Conservation (phyloP, 2,888 invertebrate genomes). For the Meiosimyza decipiens region DNA sequence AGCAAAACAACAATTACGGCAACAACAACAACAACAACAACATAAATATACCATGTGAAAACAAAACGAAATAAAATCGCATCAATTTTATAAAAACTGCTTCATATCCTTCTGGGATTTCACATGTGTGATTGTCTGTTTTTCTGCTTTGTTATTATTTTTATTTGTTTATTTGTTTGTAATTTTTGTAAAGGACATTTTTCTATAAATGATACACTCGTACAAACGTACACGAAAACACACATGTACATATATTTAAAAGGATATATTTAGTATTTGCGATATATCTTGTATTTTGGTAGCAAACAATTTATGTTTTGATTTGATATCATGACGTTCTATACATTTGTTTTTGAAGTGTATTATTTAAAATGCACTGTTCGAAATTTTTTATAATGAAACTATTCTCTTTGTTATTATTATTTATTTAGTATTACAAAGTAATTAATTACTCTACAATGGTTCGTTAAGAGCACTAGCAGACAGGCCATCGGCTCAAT, state of each 20-base stretch:
- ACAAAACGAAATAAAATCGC: too few species aligned
- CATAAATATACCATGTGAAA: too few species aligned
- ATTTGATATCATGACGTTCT: neutral
- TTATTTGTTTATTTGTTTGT: conserved; percentile 13
- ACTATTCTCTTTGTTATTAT: too few species aligned
- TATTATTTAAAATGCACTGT: too few species aligned
- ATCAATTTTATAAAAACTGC: conserved; percentile 7
- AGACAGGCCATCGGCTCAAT: too few species aligned
- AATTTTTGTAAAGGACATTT: conserved; percentile 15
- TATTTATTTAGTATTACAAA: too few species aligned
- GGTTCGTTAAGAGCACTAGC: too few species aligned
- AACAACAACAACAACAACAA: too few species aligned
- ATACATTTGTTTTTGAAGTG: too few species aligned
- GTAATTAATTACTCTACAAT: too few species aligned
- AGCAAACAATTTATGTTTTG: conserved; percentile 25
- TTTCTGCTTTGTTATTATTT: conserved; percentile 8
- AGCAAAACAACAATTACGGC: too few species aligned
- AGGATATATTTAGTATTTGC: conserved; percentile 35
- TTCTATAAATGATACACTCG: neutral
- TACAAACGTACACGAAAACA: conserved; percentile 7
- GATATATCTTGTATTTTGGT: conserved; percentile 22
- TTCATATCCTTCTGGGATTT: conserved; percentile 17
- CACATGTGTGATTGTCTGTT: conserved; percentile 22
- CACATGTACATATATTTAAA: conserved; percentile 13
- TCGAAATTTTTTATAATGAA: too few species aligned